A percentile compares a stretch with the other conserved stretches of the same genome.
Conservation (phyloP, 2,113 vertebrate species). For the Merops nubicus region DNA sequence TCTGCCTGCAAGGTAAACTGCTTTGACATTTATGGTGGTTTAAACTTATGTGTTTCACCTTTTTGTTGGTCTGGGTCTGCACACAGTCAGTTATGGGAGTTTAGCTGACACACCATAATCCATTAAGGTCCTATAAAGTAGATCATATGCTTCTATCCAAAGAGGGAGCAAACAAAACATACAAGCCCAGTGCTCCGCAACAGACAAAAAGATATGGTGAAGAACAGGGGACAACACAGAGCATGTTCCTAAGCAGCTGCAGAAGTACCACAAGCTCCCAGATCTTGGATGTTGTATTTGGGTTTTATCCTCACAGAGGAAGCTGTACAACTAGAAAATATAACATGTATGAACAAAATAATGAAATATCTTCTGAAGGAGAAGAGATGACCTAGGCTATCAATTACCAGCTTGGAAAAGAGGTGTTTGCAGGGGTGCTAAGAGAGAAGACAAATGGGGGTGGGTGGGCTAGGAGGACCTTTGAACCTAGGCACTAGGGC, state of each 20-base stretch:
- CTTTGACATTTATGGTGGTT: not conserved
- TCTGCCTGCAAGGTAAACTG: not conserved
- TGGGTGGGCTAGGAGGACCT: not conserved
- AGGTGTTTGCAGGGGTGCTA: not conserved
- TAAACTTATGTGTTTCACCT: not conserved
- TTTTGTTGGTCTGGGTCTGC: not conserved
- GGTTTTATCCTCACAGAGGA: not conserved
- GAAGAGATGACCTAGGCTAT: not conserved
- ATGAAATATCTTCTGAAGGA: not conserved
- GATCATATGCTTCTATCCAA: not conserved
- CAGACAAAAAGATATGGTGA: not conserved
- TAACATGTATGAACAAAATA: accelerated
- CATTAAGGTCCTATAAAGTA: not conserved
- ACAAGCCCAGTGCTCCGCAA: not conserved
- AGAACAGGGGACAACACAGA: not conserved
- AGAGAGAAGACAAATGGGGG: not conserved
- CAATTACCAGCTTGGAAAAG: not conserved
- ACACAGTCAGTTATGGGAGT: not conserved
- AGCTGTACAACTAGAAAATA: not conserved
- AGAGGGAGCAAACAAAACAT: not conserved
- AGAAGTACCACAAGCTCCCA: not conserved
- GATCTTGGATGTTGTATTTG: not conserved
- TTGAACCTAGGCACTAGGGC: not conserved
- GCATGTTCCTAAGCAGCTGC: not conserved
- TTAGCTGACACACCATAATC: not conserved